Base-by-base conservation (phyloP, 2,113 vertebrate species). In the Aix galericulata region DNA sequence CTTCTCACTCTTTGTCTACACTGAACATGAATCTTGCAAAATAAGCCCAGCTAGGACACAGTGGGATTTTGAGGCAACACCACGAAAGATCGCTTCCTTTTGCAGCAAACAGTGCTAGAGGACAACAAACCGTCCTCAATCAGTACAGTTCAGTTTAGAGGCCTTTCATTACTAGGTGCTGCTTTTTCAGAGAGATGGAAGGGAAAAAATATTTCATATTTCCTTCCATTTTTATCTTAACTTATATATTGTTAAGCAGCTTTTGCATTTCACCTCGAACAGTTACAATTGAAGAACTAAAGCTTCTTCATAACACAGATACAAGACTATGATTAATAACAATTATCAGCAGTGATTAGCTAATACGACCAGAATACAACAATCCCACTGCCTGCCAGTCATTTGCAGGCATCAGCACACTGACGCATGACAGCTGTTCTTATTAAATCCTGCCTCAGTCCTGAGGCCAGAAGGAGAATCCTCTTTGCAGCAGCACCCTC, bases 361-460 rank as follows among this genome's bases (percentile, higher is more conserved):
- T 93, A 92, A 93, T 84, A 38, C 1, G 31, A 74, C 50, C 86
- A 75, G 46, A 94, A 93, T 46, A 86, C 77, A 94, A 88, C 80
- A 84, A 88, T 96, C 80, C 73, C 86, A 91, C 76, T 68, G 80
- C 81, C 93, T 88, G 80, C n/a, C 92, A 89, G 69, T 78, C 69
- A 92, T 0, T 6, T 69, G 91, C 58, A 94, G 60, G 53, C 66
- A 79, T 68, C 66, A 88, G 72, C 1, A 0, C 3, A 0, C 18
- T 78, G 88, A 81, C 68, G 64, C 53, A 58, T n/a, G 64, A 72
- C 82, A 93, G 60, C 60, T 86, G 32, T n/a, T 86, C 80, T 55
- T n/a, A 69, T 52, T 62, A 69, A 81, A 90, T 17, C 46, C n/a
- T 60, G 73, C 90, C 67, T 82, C 0, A 0, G 42, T 83, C 23